Conservation (phyloP, 1,140 invertebrate species). For the Drosophila pectinifera region DNA sequence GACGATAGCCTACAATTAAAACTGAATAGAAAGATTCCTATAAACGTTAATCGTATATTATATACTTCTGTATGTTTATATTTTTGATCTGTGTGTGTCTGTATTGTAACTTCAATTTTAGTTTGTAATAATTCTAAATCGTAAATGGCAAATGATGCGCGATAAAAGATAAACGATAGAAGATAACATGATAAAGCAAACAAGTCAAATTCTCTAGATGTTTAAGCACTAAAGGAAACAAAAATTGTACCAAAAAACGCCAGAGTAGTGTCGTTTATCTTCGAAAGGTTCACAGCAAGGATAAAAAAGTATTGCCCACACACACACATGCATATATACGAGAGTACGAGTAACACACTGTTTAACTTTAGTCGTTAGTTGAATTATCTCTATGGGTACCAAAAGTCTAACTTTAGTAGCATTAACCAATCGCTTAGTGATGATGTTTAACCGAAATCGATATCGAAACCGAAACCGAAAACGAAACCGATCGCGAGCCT, state of each 20-base stretch:
- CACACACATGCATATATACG: slow-evolving; percentile 13
- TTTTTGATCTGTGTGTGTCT: slow-evolving; percentile 54
- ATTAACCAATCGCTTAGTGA: slow-evolving; percentile 58
- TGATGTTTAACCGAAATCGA: slow-evolving; percentile 55
- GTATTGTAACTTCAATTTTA: slow-evolving; percentile 68
- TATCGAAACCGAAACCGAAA: slow-evolving; percentile 6
- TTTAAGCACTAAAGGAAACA: slow-evolving; percentile 57
- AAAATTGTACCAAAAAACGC: slow-evolving; percentile 68
- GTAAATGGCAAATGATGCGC: not conserved
- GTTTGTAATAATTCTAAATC: slow-evolving; percentile 28
- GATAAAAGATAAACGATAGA: not conserved
- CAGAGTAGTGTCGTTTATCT: slow-evolving; percentile 47
- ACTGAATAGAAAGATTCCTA: slow-evolving; percentile 77
- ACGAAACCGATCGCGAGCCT: slow-evolving; percentile 24
- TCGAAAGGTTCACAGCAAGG: slow-evolving; percentile 20
- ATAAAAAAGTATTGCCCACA: slow-evolving; percentile 65
- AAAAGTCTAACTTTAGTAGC: slow-evolving; percentile 68
- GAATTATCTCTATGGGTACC: slow-evolving; percentile 73
- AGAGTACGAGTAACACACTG: slow-evolving; percentile 31
- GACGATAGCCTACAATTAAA: slow-evolving; percentile 50
- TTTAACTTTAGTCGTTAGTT: slow-evolving; percentile 53
- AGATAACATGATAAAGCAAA: slow-evolving; percentile 56
- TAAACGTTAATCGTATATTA: slow-evolving; percentile 46
- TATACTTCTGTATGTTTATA: slow-evolving; percentile 51
- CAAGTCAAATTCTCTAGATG: slow-evolving; percentile 79